phyloP scores from a whole-genome alignment of 1,140 invertebrate species.

The Radopholus similis region DNA sequence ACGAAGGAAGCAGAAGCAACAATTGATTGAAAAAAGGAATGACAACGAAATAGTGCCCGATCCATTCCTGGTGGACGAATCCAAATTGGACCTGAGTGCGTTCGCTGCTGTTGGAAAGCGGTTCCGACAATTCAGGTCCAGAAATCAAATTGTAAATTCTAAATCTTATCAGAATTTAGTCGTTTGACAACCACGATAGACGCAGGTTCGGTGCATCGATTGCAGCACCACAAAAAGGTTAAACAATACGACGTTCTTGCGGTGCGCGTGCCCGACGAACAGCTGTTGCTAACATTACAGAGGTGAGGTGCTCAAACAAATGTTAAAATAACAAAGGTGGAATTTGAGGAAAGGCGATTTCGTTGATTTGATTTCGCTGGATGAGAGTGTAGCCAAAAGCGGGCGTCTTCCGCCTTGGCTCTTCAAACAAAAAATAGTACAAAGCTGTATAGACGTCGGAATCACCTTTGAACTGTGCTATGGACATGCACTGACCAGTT shows the following conservation, averaged over 20 bases:
- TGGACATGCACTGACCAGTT: slow-evolving; percentile 20
- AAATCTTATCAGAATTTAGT: slow-evolving; percentile 32
- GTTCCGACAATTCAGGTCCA: slow-evolving; percentile 56
- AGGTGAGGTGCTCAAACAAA: slow-evolving; percentile 4
- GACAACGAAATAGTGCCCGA: slow-evolving; percentile 36
- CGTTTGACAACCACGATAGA: slow-evolving; percentile 54
- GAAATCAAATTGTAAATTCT: not conserved
- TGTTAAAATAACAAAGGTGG: not conserved
- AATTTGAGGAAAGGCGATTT: slow-evolving; percentile 34
- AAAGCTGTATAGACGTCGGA: slow-evolving; percentile 30
- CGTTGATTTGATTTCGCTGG: slow-evolving; percentile 36
- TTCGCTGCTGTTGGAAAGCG: slow-evolving; percentile 43
- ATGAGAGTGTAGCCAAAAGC: not conserved
- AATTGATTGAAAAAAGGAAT: not conserved
- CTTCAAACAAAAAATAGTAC: slow-evolving; percentile 42
- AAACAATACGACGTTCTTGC: slow-evolving; percentile 55
- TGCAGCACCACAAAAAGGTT: slow-evolving; percentile 46
- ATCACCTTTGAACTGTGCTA: slow-evolving; percentile 37
- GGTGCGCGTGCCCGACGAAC: slow-evolving; percentile 46
- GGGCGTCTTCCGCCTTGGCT: slow-evolving; percentile 35
- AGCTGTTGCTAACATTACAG: slow-evolving; percentile 48
- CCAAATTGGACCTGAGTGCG: slow-evolving; percentile 37
- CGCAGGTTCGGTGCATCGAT: slow-evolving; percentile 37
- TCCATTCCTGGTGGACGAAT: slow-evolving; percentile 49
- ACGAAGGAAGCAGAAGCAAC: slow-evolving; percentile 19